Evolutionary conservation across 30 jellyfish, hydroid and myxozoan species (phyloP).

Genomic region (Hydractinia symbiolongicarpus): DNA sequence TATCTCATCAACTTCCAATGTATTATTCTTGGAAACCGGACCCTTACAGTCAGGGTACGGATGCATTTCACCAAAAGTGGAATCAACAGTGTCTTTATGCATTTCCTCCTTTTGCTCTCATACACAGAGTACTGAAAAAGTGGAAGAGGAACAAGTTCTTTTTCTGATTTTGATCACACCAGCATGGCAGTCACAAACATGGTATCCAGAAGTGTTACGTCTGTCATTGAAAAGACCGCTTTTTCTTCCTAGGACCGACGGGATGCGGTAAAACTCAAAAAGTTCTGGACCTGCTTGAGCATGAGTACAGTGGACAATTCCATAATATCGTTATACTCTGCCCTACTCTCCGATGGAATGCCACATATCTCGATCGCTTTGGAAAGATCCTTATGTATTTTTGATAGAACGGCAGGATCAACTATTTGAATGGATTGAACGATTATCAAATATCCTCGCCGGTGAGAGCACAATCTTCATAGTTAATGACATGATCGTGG

Average conservation of each 20-base stretch:
- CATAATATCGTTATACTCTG: no score
- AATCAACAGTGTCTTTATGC: constrained; percentile 1
- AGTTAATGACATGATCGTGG: no score
- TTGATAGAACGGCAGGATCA: no score
- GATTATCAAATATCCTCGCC: no score
- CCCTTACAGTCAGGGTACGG: constrained; percentile 9
- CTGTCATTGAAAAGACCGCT: background rate
- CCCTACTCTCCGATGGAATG: no score
- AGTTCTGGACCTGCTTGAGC: no score
- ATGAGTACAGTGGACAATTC: no score
- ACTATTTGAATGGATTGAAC: no score
- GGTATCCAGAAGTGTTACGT: background rate
- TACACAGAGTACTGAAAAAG: background rate
- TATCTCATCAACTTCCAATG: background rate
- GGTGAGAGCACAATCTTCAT: no score
- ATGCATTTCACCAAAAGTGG: constrained; percentile 10
- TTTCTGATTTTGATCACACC: background rate
- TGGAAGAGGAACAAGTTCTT: background rate
- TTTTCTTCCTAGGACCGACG: background rate
- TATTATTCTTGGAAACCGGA: background rate
- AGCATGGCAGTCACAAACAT: background rate
- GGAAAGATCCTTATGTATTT: no score
- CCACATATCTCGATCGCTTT: no score
- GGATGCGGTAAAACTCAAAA: no score
- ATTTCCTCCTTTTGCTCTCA: background rate